Base-by-base conservation (phyloP, 2,888 invertebrate genomes). In the Operophtera brumata region DNA sequence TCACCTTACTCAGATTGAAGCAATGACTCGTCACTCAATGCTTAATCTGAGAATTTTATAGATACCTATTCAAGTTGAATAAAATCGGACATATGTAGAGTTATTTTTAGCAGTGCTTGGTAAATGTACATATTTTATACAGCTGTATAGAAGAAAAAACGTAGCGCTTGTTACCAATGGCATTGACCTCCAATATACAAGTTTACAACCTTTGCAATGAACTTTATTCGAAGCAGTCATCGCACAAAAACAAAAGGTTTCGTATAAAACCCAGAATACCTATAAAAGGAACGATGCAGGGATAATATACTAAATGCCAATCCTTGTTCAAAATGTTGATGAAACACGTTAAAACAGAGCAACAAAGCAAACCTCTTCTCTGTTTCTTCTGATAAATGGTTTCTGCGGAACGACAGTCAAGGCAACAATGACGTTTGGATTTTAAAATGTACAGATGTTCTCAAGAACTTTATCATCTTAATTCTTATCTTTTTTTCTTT, bases 81-180 rank as follows among this genome's bases (percentile, higher is more conserved):
- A 26, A 43, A 39, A 56, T 50, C 51, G 45, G 57, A 56, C 57
- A 57, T 48, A 54, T 50, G 62, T 55, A 40, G 34, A 47, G 43
- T 48, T 55, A 55, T 57, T 57, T 57, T 55, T 53, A 52, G 45
- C 25, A 54, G 37, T 45, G n/a, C n/a, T n/a, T n/a, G 44, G 54
- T 48, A 43, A 20, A 20, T 20, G 20, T 20, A 20, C 20, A 20
- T 20, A 20, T 20, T 20, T 34, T 44, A 43, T 44, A 44, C 59
- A 59, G 47, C 50, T 59, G 59, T 56, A 44, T 34, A 10, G 43
- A 61, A 57, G 52, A 55, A 61, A 57, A 49, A 55, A 54, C 51
- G 52, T 54, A 42, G 39, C 37, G 51, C 46, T 49, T 44, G 36
- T 30, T n/a, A 43, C 41, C 28, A 12, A 28, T n/a, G 43, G 34